Evolutionary conservation across 2,888 invertebrate species (phyloP), one percentile per base, ranked within the genome.

Genomic region (Phymatocera aterrima): DNA sequence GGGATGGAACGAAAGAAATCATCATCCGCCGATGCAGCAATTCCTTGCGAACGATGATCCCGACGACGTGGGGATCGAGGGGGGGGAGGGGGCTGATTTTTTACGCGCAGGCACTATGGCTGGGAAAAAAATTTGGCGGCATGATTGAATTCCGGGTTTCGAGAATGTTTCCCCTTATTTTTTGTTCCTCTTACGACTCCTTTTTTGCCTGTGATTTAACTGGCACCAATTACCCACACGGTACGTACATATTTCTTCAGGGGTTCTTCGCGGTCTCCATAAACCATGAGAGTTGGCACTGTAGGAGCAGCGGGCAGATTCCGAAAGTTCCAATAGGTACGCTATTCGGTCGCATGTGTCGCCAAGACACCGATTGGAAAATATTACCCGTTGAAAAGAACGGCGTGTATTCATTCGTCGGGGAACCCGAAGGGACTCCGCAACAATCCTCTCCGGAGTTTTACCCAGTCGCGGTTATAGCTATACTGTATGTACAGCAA

Each of bases 311-410:
- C 34, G 31, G 48, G 72, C 48, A 51, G 51, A 72, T 72, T 72
- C 72, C 72, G 48, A 72, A 51, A 72, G 72, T 72, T 72, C 72
- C 72, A 72, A 72, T 72, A n/a, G n/a, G n/a, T n/a, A 72, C 48
- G 72, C 51, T 72, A 72, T 72, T 72, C 51, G 48, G 51, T 34
- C 15, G 18, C 51, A 28, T 1, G 68, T 51, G 72, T 72, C 12
- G 48, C 51, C 34, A 51, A 72, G 51, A 72, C 72, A 72, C 51
- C 72, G 72, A 72, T 72, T 72, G 72, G 34, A 51, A 72, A 72
- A 72, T 72, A 72, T 72, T 51, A 72, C 72, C 72, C 51, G 72
- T 31, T 51, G 31, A 72, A 68, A 68, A 68, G n/a, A n/a, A 31
- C 72, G 31, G 72, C 72, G 72, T 72, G 72, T 72, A 72, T 72